phyloP scores from a whole-genome alignment of 1,140 invertebrate genomes.

The Charaxes varanes region DNA sequence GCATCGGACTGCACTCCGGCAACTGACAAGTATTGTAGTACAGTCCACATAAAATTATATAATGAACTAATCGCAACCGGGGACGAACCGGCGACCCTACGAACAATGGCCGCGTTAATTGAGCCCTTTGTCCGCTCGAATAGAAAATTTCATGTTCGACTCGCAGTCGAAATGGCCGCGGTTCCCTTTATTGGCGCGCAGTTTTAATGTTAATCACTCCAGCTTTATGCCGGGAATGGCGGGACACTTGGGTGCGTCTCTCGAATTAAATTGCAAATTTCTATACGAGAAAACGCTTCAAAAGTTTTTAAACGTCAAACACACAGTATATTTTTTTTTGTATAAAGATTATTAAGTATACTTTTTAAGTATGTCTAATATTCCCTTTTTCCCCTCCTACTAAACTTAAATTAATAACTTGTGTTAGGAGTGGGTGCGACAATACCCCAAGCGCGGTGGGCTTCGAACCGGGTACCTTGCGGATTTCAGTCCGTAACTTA shows the following conservation, averaged over 20 bases:
- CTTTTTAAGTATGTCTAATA: too few species aligned
- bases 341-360: too few species aligned
- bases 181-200: conserved; percentile 49
- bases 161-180: conserved; percentile 40
- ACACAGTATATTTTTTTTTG: too few species aligned
- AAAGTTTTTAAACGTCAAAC: too few species aligned
- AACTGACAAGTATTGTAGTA: conserved; percentile 26
- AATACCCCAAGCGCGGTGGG: too few species aligned
- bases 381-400: too few species aligned
- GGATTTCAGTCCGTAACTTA: too few species aligned
- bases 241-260: conserved; percentile 9
- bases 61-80: conserved; percentile 61
- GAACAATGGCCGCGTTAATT: conserved; percentile 66
- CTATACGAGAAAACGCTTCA: too few species aligned
- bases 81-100: conserved; percentile 33
- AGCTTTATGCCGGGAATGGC: conserved; percentile 37
- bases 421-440: too few species aligned
- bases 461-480: too few species aligned
- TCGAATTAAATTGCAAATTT: conserved; percentile 11
- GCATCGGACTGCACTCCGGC: conserved; percentile 6
- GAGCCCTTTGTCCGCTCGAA: conserved; percentile 62
- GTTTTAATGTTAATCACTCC: conserved; percentile 61
- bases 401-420: too few species aligned
- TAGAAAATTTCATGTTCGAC: conserved; percentile 68
- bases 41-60: conserved; percentile 60